These are phyloP conservation scores for Zosterops borbonicus DNA, from an alignment of 2,113 vertebrate species.

Conservation along the genomic window DNA sequence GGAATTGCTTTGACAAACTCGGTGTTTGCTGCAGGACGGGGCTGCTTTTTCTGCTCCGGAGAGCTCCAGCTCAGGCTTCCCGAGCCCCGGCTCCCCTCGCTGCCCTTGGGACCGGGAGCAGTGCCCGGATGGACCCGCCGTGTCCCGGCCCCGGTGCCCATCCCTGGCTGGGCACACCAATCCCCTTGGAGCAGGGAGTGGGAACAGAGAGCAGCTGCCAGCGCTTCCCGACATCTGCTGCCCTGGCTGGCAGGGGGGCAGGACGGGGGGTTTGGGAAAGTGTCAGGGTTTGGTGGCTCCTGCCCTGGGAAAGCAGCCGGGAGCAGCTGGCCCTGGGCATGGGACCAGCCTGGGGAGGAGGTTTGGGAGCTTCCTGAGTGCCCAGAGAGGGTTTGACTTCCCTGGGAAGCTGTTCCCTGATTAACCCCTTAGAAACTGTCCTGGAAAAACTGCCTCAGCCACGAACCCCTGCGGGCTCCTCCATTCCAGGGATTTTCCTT, in stretches of 20 bases:
- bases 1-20: rapidly evolving
- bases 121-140: not conserved
- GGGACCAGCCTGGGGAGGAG: not conserved
- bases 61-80: not conserved
- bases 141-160: not conserved
- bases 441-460: not conserved
- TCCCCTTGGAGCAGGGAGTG: not conserved
- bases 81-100: no score
- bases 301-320: constrained; percentile 5
- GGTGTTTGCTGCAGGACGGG: not conserved
- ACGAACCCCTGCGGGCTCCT: rapidly evolving
- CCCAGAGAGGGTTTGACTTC: not conserved
- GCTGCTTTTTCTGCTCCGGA: not conserved
- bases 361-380: not conserved
- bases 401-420: not conserved
- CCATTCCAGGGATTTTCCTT: not conserved
- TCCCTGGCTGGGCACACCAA: not conserved
- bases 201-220: not conserved
- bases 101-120: not conserved
- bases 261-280: not conserved
- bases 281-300: rapidly evolving
- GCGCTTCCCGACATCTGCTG: not conserved
- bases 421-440: not conserved
- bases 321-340: not conserved
- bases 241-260: not conserved